Base-by-base conservation (phyloP, 37 sponge, comb jelly and placozoan species). In the Cliona cf. orientalis region DNA sequence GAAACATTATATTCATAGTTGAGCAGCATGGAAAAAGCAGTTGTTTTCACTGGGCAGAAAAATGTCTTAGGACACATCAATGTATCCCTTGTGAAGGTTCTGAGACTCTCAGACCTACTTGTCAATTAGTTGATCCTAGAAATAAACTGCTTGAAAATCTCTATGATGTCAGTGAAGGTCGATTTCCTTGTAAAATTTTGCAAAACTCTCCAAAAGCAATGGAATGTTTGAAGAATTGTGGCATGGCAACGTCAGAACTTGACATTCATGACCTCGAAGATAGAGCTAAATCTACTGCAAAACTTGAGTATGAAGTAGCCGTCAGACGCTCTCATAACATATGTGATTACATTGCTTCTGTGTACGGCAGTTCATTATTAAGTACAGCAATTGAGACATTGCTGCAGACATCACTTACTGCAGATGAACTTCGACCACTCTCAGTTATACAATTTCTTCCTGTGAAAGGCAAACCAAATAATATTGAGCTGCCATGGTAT, bases 401-500 rank as follows among this genome's bases (percentile, higher is more conserved):
- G n/a, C 42, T 25, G 42, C 41, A 29, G 40, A 61, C 3, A 19
- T 12, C 33, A 29, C n/a, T n/a, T n/a, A n/a, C n/a, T n/a, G n/a
- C n/a, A n/a, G n/a, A n/a, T n/a, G n/a, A n/a, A 44, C n/a, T 76
- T 41, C 19, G 35, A 22, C 70, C 42, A 23, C 40, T 89, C 31
- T 46, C 40, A 1, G 44, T 55, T 49, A 41, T 89, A 58, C 37
- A 66, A 37, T 89, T 89, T 34, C 56, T 89, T 6, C 74, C 72
- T 26, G 68, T 72, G 2, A 25, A 1, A 32, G 37, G 39, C 12
- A 71, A 62, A 58, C 80, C 90, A 28, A 22, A 59, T 66, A 49
- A 38, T 34, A 7, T 59, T 26, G 33, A 79, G 0, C 2, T 89
- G 69, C 84, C 90, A 17, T 89, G 90, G 90, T 42, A 43, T 71